Evolutionary conservation across 1,140 invertebrate species (phyloP).

Genomic region (Drosophila prosaltans): DNA sequence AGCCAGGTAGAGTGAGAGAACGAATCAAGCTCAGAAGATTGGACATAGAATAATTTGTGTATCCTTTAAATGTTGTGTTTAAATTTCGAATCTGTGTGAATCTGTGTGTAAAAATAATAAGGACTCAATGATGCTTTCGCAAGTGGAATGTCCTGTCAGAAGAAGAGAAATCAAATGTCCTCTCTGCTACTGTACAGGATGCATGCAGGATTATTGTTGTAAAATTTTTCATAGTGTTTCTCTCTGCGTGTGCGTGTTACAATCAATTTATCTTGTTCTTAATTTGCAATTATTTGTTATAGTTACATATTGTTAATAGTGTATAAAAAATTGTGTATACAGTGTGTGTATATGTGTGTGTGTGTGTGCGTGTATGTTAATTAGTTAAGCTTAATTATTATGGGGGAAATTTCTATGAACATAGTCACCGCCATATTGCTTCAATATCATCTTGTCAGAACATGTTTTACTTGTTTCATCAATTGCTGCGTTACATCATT

Average conservation of each 20-base stretch:
- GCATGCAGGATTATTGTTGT: constrained; percentile 49
- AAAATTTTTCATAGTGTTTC: constrained; percentile 27
- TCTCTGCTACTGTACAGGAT: constrained; percentile 10
- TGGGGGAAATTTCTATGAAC: constrained; percentile 64
- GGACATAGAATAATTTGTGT: constrained; percentile 1
- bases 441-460: constrained; percentile 77
- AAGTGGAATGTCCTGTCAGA: constrained; percentile 9
- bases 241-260: constrained; percentile 32
- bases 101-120: not conserved
- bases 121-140: constrained; percentile 4
- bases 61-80: not conserved
- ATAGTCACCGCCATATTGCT: constrained; percentile 83
- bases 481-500: constrained; percentile 9
- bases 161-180: not conserved
- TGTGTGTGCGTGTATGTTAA: constrained; percentile 34
- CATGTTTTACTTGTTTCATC: constrained; percentile 23
- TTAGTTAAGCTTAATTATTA: constrained; percentile 47
- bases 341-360: constrained; percentile 27
- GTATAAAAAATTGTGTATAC: constrained; percentile 20
- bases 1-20: not conserved
- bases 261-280: constrained; percentile 18
- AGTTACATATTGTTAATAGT: not conserved
- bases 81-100: too few species aligned
- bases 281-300: constrained; percentile 14
- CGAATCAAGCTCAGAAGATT: constrained; percentile 2